These are phyloP conservation scores for Pristionchus maxplancki DNA, from an alignment of 2,888 invertebrate genomes.

Conservation along the genomic window DNA sequence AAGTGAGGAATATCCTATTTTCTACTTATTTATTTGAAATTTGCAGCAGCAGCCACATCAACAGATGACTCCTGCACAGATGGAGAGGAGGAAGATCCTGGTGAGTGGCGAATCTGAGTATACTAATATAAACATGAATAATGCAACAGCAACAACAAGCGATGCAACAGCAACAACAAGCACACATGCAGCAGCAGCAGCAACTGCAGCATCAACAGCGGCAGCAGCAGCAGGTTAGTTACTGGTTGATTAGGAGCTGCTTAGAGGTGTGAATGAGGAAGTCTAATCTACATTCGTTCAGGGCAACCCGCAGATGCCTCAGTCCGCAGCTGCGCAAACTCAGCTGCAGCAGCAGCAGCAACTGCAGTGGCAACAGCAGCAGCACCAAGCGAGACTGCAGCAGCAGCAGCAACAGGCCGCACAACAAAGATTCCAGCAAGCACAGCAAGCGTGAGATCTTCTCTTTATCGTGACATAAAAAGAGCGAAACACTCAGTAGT, in stretches of 20 bases:
- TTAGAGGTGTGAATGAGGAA: no score
- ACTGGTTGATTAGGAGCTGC: no score
- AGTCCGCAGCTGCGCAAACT: neutral
- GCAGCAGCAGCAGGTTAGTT: neutral
- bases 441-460: neutral
- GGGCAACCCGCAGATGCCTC: neutral
- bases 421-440: neutral
- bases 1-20: neutral
- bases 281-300: neutral
- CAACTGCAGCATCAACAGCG: neutral
- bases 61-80: neutral
- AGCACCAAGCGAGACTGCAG: neutral
- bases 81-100: neutral
- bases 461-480: neutral
- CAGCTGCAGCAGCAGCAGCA: neutral
- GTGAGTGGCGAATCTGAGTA: neutral
- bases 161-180: neutral
- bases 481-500: no score
- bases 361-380: neutral
- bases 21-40: neutral
- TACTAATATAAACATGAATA: neutral
- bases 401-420: neutral
- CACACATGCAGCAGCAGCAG: constrained; percentile 9
- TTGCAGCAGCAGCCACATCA: constrained; percentile 2
- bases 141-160: neutral